Conservation (phyloP, 2,888 invertebrate genomes). For the Lithophane semibrunnea region DNA sequence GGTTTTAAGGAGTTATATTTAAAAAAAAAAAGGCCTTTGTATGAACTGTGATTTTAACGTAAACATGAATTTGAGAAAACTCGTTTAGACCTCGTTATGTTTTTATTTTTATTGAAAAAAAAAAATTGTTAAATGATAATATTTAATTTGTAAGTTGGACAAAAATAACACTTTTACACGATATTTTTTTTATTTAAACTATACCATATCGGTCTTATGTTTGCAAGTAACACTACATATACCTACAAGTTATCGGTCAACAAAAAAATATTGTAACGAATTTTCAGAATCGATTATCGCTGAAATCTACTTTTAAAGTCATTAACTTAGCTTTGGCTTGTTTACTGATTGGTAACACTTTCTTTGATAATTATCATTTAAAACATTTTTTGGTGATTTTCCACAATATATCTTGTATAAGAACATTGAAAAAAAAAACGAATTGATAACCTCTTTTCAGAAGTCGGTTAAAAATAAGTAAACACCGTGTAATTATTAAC, state of each 20-base stretch:
- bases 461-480: too few species aligned
- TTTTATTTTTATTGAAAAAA: not conserved
- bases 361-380: constrained; percentile 8
- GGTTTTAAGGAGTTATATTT: too few species aligned
- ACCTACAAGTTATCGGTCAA: constrained; percentile 9
- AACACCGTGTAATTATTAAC: too few species aligned
- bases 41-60: not conserved
- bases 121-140: too few species aligned
- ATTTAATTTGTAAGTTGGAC: not conserved
- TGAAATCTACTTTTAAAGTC: constrained; percentile 9
- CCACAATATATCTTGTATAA: too few species aligned
- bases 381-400: too few species aligned
- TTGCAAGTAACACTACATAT: not conserved
- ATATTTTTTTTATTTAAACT: not conserved
- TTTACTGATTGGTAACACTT: constrained; percentile 1
- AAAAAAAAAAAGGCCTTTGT: not conserved
- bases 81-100: not conserved
- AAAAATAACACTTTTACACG: not conserved
- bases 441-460: too few species aligned
- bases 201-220: not conserved
- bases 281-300: constrained; percentile 26
- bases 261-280: not conserved
- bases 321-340: constrained; percentile 14
- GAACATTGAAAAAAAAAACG: too few species aligned
- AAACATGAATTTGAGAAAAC: not conserved